Base-by-base conservation (phyloP, 1,140 invertebrate species). In the Papilio polytes region DNA sequence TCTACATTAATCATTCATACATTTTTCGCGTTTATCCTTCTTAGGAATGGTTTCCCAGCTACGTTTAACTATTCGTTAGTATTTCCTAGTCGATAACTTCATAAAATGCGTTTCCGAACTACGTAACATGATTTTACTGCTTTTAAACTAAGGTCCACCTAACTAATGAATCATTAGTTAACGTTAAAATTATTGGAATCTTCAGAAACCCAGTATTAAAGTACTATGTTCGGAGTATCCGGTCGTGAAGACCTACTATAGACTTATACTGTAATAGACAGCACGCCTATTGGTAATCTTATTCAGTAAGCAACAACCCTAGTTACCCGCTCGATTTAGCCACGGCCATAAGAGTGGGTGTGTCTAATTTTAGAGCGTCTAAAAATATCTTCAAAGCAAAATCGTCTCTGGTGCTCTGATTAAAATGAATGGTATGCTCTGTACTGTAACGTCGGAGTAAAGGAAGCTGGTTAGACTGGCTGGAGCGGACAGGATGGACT, bases 341-440 rank as follows among this genome's bases (percentile, higher is more conserved):
- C 81, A 76, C 59, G 74, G 80, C 63, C 56, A 70, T 80, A 83
- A 80, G 82, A 84, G 86, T 88, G 86, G 86, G 85, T 81, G 85
- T 74, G 26, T 84, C 85, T 86, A 86, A 86, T 82, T 86, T 85
- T 88, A 86, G 83, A 74, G 12, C 53, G 48, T 80, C 86, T 88
- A 88, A 86, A 88, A 83, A 86, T 87, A 87, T 74, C 41, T 74
- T 73, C 82, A 83, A 74, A 74, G 82, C 76, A 83, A 83, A 80
- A 66, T 83, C 51, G 77, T 41, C 76, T 80, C 41, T 83, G 80
- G 53, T 78, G 82, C 44, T 66, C 70, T 63, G 59, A 74, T 72
- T 80, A 78, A 78, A 83, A 80, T 72, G 82, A 78, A 81, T 46
- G 70, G 63, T 80, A 83, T 83, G 76, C 66, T 51, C 22, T 74